Conservation (phyloP, 2,797 vertebrate genomes). For the Anisognathus igniventris region DNA sequence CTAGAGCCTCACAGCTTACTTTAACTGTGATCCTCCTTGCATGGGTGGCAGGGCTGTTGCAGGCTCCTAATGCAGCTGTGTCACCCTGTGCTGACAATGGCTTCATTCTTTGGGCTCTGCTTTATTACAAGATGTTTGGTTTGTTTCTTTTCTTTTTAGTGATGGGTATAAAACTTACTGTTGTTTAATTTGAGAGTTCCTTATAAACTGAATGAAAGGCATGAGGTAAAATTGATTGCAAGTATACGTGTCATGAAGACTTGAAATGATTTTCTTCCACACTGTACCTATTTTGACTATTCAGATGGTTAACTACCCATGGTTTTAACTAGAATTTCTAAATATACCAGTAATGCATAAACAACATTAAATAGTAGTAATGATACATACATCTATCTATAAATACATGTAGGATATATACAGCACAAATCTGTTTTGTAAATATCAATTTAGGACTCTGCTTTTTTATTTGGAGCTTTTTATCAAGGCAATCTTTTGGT, state of each 20-base stretch:
- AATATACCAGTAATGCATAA: neutral
- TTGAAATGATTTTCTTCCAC: neutral
- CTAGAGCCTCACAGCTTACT: neutral
- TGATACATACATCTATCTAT: neutral
- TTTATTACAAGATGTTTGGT: neutral
- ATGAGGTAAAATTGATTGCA: neutral
- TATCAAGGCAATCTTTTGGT: neutral
- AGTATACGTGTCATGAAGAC: neutral
- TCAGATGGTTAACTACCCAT: neutral
- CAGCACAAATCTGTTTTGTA: neutral
- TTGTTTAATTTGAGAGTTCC: neutral
- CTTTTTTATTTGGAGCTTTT: neutral
- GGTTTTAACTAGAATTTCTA: neutral
- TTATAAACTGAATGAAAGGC: neutral
- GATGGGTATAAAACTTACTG: neutral
- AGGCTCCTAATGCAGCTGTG: neutral
- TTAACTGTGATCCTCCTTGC: neutral
- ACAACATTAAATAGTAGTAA: neutral
- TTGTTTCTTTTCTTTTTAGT: neutral
- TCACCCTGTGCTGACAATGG: neutral
- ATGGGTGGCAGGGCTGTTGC: neutral
- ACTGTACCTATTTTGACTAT: neutral
- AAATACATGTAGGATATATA: neutral
- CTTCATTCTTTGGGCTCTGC: neutral
- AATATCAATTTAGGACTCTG: neutral